Evolutionary conservation across 2,888 invertebrate species (phyloP).

Genomic region (Agonopterix arenella): DNA sequence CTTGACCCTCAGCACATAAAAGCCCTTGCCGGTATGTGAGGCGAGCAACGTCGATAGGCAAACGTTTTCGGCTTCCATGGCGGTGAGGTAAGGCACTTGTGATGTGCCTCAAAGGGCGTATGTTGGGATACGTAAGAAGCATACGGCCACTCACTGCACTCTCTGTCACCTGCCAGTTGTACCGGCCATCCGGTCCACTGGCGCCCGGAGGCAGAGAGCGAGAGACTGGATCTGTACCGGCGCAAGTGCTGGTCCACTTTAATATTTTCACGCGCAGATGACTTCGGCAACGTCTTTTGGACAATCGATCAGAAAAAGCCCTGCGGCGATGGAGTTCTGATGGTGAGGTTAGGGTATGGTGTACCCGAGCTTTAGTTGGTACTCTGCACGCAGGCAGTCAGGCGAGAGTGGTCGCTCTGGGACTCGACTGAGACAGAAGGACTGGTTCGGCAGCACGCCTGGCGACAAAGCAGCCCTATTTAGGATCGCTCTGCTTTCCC

Average conservation of each 20-base stretch:
- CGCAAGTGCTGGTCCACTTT: background rate
- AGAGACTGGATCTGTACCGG: background rate
- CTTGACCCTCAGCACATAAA: background rate
- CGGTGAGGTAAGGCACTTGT: too few relatives aligned
- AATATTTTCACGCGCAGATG: too few relatives aligned
- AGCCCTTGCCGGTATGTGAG: background rate
- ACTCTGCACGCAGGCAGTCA: background rate
- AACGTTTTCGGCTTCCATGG: too few relatives aligned
- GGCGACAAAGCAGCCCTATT: too few relatives aligned
- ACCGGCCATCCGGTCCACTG: background rate
- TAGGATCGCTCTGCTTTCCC: conserved; percentile 8
- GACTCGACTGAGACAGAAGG: background rate
- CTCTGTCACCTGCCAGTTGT: too few relatives aligned
- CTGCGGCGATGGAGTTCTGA: background rate
- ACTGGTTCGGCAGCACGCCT: conserved; percentile 7
- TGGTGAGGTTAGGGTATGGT: background rate
- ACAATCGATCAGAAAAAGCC: background rate
- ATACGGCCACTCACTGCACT: too few relatives aligned
- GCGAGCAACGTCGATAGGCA: background rate
- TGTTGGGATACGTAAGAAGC: too few relatives aligned
- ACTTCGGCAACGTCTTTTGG: background rate
- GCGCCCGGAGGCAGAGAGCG: background rate
- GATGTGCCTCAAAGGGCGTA: too few relatives aligned
- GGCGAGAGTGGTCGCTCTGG: background rate
- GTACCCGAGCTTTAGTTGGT: background rate